Evolutionary conservation across 2,113 vertebrate species (phyloP).

Genomic region (Thinocorus orbignyianus): DNA sequence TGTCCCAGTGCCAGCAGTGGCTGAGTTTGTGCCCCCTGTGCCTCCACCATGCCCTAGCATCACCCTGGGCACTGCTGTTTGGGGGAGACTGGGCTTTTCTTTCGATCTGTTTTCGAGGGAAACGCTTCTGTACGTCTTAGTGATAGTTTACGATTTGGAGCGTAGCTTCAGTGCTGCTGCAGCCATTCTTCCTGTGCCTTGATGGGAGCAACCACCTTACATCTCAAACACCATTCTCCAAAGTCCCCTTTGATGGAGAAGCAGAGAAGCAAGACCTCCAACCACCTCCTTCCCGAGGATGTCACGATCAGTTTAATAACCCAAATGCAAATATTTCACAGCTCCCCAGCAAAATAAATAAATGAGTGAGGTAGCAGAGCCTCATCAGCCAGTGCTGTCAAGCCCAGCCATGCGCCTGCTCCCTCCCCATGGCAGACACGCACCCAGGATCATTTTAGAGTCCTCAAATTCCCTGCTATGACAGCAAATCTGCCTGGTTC

Average conservation of each 20-base stretch:
- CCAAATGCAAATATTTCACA: background rate
- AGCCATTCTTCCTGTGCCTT: background rate
- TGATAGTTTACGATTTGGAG: background rate
- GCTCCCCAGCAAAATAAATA: background rate
- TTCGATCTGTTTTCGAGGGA: background rate
- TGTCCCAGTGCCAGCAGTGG: background rate
- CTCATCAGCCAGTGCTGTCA: background rate
- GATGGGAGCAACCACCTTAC: background rate
- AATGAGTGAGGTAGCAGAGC: background rate
- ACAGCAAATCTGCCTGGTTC: fast-evolving
- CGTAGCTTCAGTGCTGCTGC: fast-evolving
- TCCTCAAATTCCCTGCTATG: background rate
- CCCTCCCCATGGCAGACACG: fast-evolving
- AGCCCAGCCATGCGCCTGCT: fast-evolving
- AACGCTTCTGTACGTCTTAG: background rate
- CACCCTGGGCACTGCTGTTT: background rate
- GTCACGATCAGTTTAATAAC: background rate
- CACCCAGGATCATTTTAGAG: background rate
- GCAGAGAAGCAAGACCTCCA: background rate
- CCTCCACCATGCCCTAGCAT: background rate
- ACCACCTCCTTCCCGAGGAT: background rate
- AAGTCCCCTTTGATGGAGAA: background rate
- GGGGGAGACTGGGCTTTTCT: background rate
- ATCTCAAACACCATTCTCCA: background rate
- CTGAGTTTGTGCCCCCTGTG: background rate